Percentiles rank a stretch among this genome's conserved stretches.
Conservation (phyloP, 2,113 vertebrate genomes). For the Oreochromis spilurus region DNA sequence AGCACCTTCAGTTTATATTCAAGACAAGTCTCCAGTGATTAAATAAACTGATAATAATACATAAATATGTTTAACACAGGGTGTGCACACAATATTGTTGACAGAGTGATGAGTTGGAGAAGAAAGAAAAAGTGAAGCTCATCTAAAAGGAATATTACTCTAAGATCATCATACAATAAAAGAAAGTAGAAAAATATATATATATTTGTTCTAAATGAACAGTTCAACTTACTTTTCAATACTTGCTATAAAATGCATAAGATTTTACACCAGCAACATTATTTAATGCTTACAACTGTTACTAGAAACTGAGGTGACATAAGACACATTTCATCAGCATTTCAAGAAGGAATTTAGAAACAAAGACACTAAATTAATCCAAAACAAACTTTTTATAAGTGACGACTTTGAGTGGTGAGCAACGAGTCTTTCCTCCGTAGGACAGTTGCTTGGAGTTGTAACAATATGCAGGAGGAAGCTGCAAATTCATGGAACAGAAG, state of each 20-base stretch:
- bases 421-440: not conserved
- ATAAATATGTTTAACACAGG: not conserved
- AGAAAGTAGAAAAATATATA: conserved; percentile 67
- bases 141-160: not conserved
- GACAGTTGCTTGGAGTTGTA: not conserved
- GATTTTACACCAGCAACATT: conserved; percentile 44
- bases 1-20: conserved; percentile 59
- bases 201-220: conserved; percentile 55
- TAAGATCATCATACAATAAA: conserved; percentile 22
- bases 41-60: conserved; percentile 22
- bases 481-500: not conserved
- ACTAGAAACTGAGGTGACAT: not conserved
- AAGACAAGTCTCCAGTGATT: conserved; percentile 40
- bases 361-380: not conserved
- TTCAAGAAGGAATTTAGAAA: not conserved
- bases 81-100: not conserved
- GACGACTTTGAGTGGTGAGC: not conserved
- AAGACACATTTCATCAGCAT: not conserved
- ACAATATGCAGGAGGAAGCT: not conserved
- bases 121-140: not conserved
- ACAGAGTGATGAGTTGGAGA: not conserved
- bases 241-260: conserved; percentile 43
- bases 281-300: not conserved
- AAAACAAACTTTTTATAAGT: not conserved
- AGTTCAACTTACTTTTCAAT: not conserved